phyloP scores from a whole-genome alignment of 2,888 invertebrate species.

The Malacosoma neustria region DNA sequence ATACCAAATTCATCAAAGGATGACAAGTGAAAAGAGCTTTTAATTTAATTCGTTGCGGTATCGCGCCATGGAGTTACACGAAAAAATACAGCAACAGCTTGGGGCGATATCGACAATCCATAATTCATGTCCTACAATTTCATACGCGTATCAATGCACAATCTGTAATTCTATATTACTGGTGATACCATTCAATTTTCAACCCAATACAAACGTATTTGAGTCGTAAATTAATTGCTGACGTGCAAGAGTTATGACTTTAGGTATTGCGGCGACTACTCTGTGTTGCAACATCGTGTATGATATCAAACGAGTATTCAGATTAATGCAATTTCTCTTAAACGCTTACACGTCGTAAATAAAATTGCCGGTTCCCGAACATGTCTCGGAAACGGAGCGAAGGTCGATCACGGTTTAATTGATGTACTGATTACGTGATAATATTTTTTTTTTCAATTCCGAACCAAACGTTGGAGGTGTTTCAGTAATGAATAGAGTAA shows the following conservation, averaged over 20 bases:
- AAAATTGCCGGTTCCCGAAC: conserved; percentile 64
- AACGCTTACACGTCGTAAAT: conserved; percentile 74
- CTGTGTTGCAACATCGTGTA: conserved; percentile 70
- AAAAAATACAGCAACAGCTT: conserved; percentile 73
- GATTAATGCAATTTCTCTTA: conserved; percentile 75
- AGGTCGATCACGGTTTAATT: conserved; percentile 56
- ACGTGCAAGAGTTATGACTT: conserved; percentile 26
- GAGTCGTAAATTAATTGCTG: conserved; percentile 28
- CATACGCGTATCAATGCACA: conserved; percentile 49
- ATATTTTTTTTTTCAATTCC: no score
- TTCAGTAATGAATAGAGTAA: no score
- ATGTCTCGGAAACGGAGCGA: conserved; percentile 34
- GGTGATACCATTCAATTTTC: conserved; percentile 29
- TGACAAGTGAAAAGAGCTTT: conserved; percentile 75
- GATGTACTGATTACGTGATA: conserved; percentile 41
- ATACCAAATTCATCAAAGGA: conserved; percentile 69
- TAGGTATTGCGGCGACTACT: conserved; percentile 27
- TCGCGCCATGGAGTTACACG: conserved; percentile 55
- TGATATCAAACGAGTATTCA: conserved; percentile 73
- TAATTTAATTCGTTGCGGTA: conserved; percentile 75
- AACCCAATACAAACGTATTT: conserved; percentile 27
- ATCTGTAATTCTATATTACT: conserved; percentile 19
- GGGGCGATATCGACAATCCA: conserved; percentile 75
- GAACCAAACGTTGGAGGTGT: no score
- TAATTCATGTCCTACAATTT: conserved; percentile 75